Evolutionary conservation across 30 jellyfish, hydroid and myxozoan genomes (phyloP).

Genomic region (Aurelia coerulea): DNA sequence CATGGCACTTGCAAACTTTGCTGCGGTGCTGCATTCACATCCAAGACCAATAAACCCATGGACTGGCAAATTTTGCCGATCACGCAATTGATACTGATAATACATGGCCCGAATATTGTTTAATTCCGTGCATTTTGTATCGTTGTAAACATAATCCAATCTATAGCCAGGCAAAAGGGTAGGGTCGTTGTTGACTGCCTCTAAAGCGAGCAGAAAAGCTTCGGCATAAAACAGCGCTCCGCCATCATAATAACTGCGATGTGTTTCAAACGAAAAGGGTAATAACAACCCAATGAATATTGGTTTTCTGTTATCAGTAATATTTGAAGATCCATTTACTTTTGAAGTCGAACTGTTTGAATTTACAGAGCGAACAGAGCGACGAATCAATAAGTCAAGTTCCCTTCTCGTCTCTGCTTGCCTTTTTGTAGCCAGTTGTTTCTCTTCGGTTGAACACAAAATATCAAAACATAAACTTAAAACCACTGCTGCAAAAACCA

Average conservation of each 20-base stretch:
- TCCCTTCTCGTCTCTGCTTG: too few species aligned
- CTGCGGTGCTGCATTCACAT: conserved; percentile 72
- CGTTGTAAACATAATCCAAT: conserved; percentile 74
- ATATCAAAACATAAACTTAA: too few species aligned
- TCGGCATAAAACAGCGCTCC: conserved; percentile 86
- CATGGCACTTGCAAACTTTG: conserved; percentile 81
- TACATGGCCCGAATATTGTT: conserved; percentile 66
- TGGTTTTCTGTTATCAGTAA: conserved; percentile 16
- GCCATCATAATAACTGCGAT: conserved; percentile 37
- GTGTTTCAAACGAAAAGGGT: conserved; percentile 36
- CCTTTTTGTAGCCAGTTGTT: too few species aligned
- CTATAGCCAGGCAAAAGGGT: conserved; percentile 69
- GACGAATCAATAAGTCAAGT: too few species aligned
- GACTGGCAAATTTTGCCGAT: conserved; percentile 33
- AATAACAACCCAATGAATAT: conserved; percentile 43
- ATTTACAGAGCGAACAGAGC: too few species aligned
- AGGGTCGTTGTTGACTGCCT: conserved; percentile 68
- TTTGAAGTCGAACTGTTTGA: background rate
- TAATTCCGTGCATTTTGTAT: conserved; percentile 78
- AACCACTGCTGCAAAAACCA: too few species aligned
- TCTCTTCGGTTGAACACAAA: too few species aligned
- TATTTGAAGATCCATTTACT: background rate
- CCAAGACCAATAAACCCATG: conserved; percentile 80
- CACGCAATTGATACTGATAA: conserved; percentile 55
- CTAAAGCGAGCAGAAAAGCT: conserved; percentile 82